Base-by-base conservation (phyloP, 2,113 vertebrate species). In the Corynorhinus townsendii region DNA sequence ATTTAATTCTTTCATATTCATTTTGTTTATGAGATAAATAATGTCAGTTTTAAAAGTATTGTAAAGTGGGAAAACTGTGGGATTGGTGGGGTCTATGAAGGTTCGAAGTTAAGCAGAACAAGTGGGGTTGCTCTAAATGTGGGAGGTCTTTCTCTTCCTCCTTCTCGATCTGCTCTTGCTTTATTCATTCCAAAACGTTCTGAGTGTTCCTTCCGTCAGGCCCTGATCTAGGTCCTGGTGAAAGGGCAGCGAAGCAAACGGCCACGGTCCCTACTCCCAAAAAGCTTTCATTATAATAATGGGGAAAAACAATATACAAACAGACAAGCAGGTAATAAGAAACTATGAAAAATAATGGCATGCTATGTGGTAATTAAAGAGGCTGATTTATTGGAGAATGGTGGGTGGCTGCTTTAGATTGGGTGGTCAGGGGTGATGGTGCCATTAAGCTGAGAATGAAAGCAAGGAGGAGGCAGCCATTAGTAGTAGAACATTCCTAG, bases 401-500 rank as follows among this genome's bases (percentile, higher is more conserved):
- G 56, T 64, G 64, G 81, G 56, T 26, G 71, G 19, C 15, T 82
- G 38, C 71, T 90, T 73, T 83, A 12, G 45, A 47, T 11, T 10
- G n/a, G 77, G 59, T 86, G 92, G 40, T 49, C n/a, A 69, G 72
- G 72, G 3, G 80, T 77, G 35, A 17, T 19, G 35, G 62, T 45
- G 7, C 66, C 47, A 81, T 52, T 38, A 64, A 47, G 47, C 26
- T 86, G 80, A 62, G 38, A 38, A 19, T 47, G 79, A 40, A 89
- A 80, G 54, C 77, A 30, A 85, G 59, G 62, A 75, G 49, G n/a
- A 93, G 80, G 26, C 66, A 69, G 85, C 7, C 35, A 24, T n/a
- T 38, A 38, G 56, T 54, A 69, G 79, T 14, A 62, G 79, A 83
- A 86, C 72, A 83, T 79, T 92, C 87, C 73, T 47, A 81, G 43